These are phyloP conservation scores for Rhea americana DNA, from an alignment of 2,113 vertebrate genomes.

Conservation along the genomic window DNA sequence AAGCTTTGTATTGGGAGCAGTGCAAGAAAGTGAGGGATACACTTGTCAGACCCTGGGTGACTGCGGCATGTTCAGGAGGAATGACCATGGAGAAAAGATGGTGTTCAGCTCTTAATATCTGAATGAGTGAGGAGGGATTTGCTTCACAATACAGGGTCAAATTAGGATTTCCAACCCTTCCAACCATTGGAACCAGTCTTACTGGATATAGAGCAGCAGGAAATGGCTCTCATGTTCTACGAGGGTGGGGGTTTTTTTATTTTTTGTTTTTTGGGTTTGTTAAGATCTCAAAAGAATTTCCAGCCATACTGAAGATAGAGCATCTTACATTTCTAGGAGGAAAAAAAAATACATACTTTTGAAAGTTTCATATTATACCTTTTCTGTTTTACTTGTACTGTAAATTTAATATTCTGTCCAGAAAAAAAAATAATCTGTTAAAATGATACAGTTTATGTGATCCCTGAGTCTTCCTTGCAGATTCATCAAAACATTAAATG, in stretches of 20 bases:
- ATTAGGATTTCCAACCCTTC: background rate
- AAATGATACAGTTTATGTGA: background rate
- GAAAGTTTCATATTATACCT: background rate
- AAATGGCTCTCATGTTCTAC: background rate
- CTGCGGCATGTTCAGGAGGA: background rate
- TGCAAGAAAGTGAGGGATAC: background rate
- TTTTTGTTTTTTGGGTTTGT: background rate
- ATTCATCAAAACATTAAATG: background rate
- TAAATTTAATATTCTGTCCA: background rate
- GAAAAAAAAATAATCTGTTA: background rate
- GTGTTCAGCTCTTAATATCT: background rate
- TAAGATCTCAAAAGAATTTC: background rate
- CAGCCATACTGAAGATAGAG: background rate
- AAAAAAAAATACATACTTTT: background rate
- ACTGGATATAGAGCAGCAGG: background rate
- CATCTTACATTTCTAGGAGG: background rate
- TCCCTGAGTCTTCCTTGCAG: background rate
- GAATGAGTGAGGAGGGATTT: background rate
- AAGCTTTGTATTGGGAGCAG: background rate
- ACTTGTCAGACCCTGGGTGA: background rate
- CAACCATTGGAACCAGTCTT: background rate
- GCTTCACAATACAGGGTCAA: background rate
- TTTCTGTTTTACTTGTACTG: background rate
- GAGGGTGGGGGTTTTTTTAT: too few relatives aligned
- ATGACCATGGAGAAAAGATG: background rate